phyloP scores from a whole-genome alignment of 2,113 vertebrate genomes.

The Murina feae region DNA sequence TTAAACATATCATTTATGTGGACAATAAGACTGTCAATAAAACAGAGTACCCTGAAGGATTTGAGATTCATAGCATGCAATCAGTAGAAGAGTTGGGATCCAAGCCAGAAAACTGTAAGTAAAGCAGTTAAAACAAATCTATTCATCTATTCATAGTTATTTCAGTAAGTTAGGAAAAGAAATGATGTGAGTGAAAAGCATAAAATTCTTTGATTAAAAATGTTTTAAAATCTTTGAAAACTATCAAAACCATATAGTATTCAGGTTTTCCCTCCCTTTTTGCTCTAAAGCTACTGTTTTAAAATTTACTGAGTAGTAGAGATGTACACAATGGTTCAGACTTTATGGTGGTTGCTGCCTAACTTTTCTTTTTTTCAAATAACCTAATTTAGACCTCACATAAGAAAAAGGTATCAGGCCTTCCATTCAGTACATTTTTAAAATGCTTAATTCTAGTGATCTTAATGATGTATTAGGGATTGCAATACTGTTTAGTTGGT shows the following conservation, averaged over 20 bases:
- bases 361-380: background rate
- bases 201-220: slow-evolving; percentile 13
- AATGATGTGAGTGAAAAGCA: background rate
- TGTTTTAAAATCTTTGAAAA: background rate
- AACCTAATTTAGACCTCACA: background rate
- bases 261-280: background rate
- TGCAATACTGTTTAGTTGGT: background rate
- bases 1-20: slow-evolving; percentile 93
- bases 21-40: slow-evolving; percentile 87
- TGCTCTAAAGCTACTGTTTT: background rate
- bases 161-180: slow-evolving; percentile 19
- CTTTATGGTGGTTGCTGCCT: background rate
- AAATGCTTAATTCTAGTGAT: background rate
- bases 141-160: background rate
- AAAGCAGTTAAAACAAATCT: slow-evolving; percentile 38
- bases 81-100: slow-evolving; percentile 89
- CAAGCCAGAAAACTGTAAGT: slow-evolving; percentile 92
- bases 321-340: background rate
- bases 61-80: slow-evolving; percentile 91
- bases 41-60: slow-evolving; percentile 86
- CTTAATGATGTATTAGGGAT: background rate
- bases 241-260: background rate
- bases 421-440: slow-evolving; percentile 8
- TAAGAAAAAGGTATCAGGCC: background rate
- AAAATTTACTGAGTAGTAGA: background rate